phyloP scores from a whole-genome alignment of 2,113 vertebrate species.

The Megalops atlanticus region DNA sequence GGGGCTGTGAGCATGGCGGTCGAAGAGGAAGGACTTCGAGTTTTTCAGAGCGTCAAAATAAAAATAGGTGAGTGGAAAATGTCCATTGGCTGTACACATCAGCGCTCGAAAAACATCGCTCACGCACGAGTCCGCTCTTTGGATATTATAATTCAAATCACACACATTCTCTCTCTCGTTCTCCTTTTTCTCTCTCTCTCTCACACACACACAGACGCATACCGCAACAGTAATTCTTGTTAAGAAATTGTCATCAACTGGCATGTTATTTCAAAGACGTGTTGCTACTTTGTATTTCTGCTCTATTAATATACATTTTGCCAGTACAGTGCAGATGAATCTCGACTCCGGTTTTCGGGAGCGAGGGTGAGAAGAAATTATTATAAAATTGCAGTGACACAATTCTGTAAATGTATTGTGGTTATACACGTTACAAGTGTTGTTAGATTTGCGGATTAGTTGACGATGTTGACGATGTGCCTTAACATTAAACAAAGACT shows the following conservation, averaged over 20 bases:
- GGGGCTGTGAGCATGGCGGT: slow-evolving; percentile 82
- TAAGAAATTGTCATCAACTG: neutral
- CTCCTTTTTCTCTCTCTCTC: no score
- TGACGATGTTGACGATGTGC: neutral
- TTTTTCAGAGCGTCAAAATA: slow-evolving; percentile 95
- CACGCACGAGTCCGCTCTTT: slow-evolving; percentile 39
- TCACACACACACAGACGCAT: neutral
- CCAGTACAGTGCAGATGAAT: neutral
- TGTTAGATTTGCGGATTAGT: neutral
- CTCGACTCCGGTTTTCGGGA: neutral
- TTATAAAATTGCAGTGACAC: neutral
- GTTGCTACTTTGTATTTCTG: neutral
- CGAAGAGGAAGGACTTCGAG: slow-evolving; percentile 92
- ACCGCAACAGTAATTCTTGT: slow-evolving; percentile 14
- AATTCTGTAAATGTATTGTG: slow-evolving; percentile 6
- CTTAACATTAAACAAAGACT: neutral
- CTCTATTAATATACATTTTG: neutral
- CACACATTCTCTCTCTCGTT: no score
- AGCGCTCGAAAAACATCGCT: slow-evolving; percentile 36
- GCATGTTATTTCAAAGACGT: neutral
- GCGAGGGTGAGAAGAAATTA: neutral
- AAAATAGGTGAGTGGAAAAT: slow-evolving; percentile 84
- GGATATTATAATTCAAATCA: slow-evolving; percentile 63
- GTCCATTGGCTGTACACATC: slow-evolving; percentile 43
- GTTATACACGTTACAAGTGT: neutral